A percentile compares a stretch with the other conserved stretches of the same genome.
Conservation (phyloP, 2,113 vertebrate species). For the Neodontobutis hainanensis region DNA sequence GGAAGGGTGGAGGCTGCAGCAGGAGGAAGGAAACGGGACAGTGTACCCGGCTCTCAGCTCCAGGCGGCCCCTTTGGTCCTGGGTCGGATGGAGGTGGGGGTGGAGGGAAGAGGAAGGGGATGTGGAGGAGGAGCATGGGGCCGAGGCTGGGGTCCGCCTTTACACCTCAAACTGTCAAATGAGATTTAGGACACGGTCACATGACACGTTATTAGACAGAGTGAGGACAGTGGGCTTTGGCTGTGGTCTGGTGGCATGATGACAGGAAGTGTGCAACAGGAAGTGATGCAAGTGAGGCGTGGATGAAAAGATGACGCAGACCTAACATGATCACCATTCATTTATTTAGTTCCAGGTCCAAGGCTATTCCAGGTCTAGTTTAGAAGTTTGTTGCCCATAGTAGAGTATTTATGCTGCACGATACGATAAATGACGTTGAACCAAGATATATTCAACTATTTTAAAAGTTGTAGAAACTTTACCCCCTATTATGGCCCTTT, state of each 20-base stretch:
- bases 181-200: constrained; percentile 79
- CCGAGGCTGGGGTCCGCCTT: constrained; percentile 57
- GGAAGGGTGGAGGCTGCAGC: constrained; percentile 68
- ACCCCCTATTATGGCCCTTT: not conserved
- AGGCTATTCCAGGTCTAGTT: too few relatives aligned
- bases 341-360: too few relatives aligned
- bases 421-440: too few relatives aligned
- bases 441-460: too few relatives aligned
- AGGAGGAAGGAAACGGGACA: constrained; percentile 14
- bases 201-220: constrained; percentile 15
- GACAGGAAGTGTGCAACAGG: constrained; percentile 42
- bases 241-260: constrained; percentile 42
- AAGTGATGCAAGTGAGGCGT: constrained; percentile 42
- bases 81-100: constrained; percentile 79
- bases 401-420: too few relatives aligned
- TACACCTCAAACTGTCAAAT: constrained; percentile 92
- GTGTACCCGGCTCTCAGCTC: constrained; percentile 84
- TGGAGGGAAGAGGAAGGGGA: constrained; percentile 34
- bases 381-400: too few relatives aligned
- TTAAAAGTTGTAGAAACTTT: not conserved
- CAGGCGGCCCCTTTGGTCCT: constrained; percentile 84
- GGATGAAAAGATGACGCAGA: constrained; percentile 31
- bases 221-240: constrained; percentile 13
- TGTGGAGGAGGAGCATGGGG: constrained; percentile 64
- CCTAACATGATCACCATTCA: too few relatives aligned